A percentile compares a stretch with the other conserved stretches of the same genome.
These are phyloP conservation scores for Ivindomyrus marchei DNA, from an alignment of 2,113 vertebrate species.

Conservation along the genomic window DNA sequence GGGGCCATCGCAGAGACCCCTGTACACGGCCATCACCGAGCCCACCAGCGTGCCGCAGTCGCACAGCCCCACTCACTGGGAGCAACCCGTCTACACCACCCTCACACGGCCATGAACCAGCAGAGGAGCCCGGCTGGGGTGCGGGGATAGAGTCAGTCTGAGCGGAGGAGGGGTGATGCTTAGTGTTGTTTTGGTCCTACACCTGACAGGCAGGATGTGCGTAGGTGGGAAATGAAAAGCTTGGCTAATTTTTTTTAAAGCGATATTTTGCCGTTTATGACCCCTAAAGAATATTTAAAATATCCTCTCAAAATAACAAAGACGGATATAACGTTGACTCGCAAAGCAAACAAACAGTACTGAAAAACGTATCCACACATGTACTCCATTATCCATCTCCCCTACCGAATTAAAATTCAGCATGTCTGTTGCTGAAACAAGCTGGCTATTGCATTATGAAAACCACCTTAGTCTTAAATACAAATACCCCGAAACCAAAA, in stretches of 20 bases:
- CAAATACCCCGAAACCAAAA: background rate
- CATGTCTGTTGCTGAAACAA: background rate
- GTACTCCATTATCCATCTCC: background rate
- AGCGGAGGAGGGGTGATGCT: background rate
- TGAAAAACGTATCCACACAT: background rate
- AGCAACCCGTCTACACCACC: conserved; percentile 96
- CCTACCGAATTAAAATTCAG: background rate
- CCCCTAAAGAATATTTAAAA: conserved; percentile 4
- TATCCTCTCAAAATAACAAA: background rate
- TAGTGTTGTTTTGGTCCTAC: background rate
- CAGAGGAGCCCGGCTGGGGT: conserved; percentile 31
- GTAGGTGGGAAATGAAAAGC: background rate
- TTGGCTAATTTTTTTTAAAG: background rate
- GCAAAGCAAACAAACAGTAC: background rate
- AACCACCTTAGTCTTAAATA: conserved; percentile 7
- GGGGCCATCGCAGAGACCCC: conserved; percentile 92
- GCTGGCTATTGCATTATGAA: background rate
- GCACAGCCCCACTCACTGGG: conserved; percentile 97
- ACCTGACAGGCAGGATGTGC: background rate
- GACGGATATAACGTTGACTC: background rate
- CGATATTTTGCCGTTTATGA: background rate
- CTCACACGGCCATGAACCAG: conserved; percentile 86
- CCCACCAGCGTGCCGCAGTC: conserved; percentile 81
- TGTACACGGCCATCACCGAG: conserved; percentile 94
- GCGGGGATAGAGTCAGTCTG: background rate